Evolutionary conservation across 2,888 invertebrate genomes (phyloP).

Genomic region (Oegoconia quadripuncta): DNA sequence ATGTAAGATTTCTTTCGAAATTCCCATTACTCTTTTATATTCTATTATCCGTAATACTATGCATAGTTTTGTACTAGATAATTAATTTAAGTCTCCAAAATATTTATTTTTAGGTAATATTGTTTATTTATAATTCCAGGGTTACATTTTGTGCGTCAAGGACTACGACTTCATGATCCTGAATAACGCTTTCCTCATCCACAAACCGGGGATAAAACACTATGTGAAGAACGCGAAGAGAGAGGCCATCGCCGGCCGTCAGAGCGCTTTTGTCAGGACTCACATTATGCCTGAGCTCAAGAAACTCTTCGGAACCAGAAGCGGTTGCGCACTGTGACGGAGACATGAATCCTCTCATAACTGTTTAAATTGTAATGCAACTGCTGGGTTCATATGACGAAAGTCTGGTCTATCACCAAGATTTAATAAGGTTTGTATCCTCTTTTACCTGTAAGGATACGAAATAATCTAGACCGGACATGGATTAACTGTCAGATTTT

Average conservation of each 20-base stretch:
- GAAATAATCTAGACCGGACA: too few species aligned
- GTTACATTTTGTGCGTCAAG: conserved; percentile 92
- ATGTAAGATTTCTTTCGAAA: too few species aligned
- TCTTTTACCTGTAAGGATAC: too few species aligned
- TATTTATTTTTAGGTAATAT: conserved; percentile 4
- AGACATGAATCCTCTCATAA: conserved; percentile 5
- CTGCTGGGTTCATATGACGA: too few species aligned
- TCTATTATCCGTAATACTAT: too few species aligned
- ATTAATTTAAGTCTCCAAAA: conserved; percentile 6
- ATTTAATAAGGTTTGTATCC: too few species aligned
- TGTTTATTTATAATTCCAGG: conserved; percentile 79
- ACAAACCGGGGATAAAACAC: conserved; percentile 94
- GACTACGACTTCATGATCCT: conserved; percentile 96
- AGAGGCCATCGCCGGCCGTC: conserved; percentile 86
- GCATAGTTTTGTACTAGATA: too few species aligned
- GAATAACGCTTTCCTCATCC: conserved; percentile 95
- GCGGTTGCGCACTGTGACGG: conserved; percentile 88
- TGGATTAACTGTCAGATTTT: too few species aligned
- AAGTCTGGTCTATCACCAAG: too few species aligned
- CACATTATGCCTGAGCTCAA: conserved; percentile 92
- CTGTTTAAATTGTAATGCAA: not conserved
- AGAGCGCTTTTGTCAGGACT: conserved; percentile 87
- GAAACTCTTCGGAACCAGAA: conserved; percentile 88
- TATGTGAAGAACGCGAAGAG: conserved; percentile 88
- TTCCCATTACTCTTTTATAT: too few species aligned